Evolutionary conservation across 2,888 invertebrate genomes (phyloP).

Genomic region (Macrosiphum euphorbiae): DNA sequence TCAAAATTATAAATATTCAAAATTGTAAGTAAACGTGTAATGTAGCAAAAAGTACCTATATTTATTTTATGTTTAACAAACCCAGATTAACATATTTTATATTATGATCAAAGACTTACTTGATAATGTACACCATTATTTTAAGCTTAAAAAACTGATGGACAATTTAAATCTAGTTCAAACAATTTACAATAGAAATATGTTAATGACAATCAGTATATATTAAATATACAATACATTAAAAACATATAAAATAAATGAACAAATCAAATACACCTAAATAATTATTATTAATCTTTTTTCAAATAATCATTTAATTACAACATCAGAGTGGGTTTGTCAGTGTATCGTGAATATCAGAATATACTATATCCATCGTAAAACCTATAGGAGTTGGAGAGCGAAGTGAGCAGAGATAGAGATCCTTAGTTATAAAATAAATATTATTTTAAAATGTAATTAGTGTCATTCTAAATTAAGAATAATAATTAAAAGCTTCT

Average conservation of each 20-base stretch:
- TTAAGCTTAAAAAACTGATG: background rate
- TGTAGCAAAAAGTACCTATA: background rate
- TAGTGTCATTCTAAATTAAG: constrained; percentile 15
- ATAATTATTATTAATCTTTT: background rate
- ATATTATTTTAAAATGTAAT: background rate
- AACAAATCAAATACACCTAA: background rate
- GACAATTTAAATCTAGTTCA: background rate
- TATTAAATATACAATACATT: background rate
- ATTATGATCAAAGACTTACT: background rate
- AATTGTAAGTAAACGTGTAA: background rate
- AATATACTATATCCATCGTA: background rate
- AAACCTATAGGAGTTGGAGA: background rate
- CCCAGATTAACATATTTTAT: background rate
- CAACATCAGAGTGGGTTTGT: background rate
- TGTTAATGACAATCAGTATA: background rate
- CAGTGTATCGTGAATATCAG: background rate
- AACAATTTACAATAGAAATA: background rate
- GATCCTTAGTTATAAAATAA: background rate
- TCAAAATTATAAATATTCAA: background rate
- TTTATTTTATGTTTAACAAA: constrained; percentile 1
- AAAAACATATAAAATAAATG: background rate
- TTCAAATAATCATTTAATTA: background rate
- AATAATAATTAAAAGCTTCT: background rate
- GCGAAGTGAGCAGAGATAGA: background rate
- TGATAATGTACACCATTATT: too few relatives aligned